Evolutionary conservation across 2,888 invertebrate species (phyloP), one percentile per base, ranked within the genome.

Genomic region (Acleris cristana): DNA sequence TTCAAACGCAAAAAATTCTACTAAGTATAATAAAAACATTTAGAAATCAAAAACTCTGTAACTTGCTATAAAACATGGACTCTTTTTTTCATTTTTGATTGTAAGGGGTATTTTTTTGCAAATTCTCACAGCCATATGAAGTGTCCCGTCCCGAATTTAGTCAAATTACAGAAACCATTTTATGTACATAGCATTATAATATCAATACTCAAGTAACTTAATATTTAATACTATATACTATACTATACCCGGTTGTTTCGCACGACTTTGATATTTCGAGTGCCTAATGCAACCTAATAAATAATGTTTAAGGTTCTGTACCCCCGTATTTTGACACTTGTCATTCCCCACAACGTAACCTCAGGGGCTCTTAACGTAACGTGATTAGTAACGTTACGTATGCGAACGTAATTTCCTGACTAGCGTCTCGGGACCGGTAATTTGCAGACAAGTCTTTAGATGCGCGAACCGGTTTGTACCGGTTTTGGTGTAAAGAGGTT

Each of bases 371-470:
- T 57, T n/a, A 56, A 45, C 21, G 56, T 66, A 66, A 66, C 55
- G 21, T 18, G 49, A 52, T 66, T 60, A 61, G 21, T 51, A 3
- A 40, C 26, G 26, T 65, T 51, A 66, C 61, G 55, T 66, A 66
- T 61, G 65, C 65, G 49, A 65, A 65, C 52, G 51, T 51, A 56
- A 66, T n/a, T 56, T 51, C 56, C 44, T 45, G 56, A 56, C 40
- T 52, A 23, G 30, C 53, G 49, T 16, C 48, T n/a, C 48, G 48
- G 14, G 40, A 1, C 48, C n/a, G 48, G n/a, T 48, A 48, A 48
- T 48, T 40, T 40, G 40, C 10, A 10, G 40, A 14, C 14, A 40
- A 40, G 40, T 40, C 14, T 40, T 40, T 40, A 4, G 34, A 34
- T 34, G 40, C 14, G 40, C 40, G 14, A 40, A 40, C 49, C 10